Evolutionary conservation across 2,113 vertebrate species (phyloP), one percentile per base, ranked within the genome.

Genomic region (Bubo bubo): DNA sequence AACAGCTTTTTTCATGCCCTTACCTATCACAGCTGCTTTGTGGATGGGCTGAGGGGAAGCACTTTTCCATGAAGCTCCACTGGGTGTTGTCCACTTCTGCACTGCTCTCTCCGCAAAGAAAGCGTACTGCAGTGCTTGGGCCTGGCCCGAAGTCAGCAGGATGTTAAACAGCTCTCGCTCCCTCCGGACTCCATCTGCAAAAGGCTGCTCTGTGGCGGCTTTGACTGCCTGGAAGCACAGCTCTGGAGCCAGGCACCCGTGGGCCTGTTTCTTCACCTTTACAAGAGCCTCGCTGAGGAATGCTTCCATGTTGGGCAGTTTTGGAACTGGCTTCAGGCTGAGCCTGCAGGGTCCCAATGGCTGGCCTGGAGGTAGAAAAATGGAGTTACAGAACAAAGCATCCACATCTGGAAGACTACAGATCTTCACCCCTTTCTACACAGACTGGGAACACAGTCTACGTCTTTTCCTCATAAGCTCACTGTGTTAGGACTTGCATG

Each of bases 21-120:
- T 97, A 99, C 99, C 99, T 34, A 99, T 98, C 79, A 99, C 98
- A 3, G 98, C 99, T 1, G 97, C 99, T 35, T 86, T 98, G 39
- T 10, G 96, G 79, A 99, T 52, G 16, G 98, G 97, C 62, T 64
- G 97, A 13, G 98, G 94, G 3, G 96, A 95, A 14, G 97, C 98
- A 14, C 96, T 98, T 96, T 98, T 98, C 99, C 99, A 99, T 34
- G 97, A 97, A 7, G 98, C 98, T 72, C 99, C 98, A 1, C 82
- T 87, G 70, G 98, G 97, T 19, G 95, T 96, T 66, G 97, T 98
- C 99, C 99, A 99, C 94, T 96, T 98, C 73, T 19, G 85, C 49
- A 95, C 97, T 0, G 71, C 95, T 94, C 98, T 99, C 97, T 99
- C 98, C 3, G 99, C 98, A 6, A 99, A 98, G 98, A 99, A 99